Evolutionary conservation across 2,113 vertebrate species (phyloP).

Genomic region (Pionites leucogaster): DNA sequence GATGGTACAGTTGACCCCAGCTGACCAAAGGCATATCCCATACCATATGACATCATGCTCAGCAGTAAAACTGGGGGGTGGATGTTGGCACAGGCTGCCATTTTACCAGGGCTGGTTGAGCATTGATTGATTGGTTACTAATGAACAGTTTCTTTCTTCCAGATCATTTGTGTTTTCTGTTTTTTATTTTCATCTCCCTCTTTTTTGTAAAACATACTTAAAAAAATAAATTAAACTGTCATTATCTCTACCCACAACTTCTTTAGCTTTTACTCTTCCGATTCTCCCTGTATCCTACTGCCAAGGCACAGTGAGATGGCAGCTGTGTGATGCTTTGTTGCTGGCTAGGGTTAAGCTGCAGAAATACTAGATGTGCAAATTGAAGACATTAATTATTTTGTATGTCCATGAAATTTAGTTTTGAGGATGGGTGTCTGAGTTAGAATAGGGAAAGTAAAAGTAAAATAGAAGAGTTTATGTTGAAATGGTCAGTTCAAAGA

Average conservation of each 20-base stretch:
- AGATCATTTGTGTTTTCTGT: too few relatives aligned
- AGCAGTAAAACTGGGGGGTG: background rate
- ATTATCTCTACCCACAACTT: background rate
- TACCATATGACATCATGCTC: fast-evolving
- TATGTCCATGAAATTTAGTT: background rate
- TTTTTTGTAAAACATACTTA: background rate
- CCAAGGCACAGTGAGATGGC: fast-evolving
- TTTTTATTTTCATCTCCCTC: background rate
- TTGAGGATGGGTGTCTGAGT: background rate
- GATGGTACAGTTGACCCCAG: background rate
- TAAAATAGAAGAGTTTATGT: background rate
- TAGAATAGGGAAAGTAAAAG: background rate
- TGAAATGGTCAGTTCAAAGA: background rate
- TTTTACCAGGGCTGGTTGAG: background rate
- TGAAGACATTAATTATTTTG: background rate
- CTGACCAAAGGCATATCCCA: background rate
- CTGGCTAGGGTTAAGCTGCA: fast-evolving
- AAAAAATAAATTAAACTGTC: background rate
- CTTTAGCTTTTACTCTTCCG: background rate
- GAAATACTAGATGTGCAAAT: background rate
- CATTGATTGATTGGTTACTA: background rate
- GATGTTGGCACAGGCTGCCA: background rate
- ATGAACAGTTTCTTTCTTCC: background rate
- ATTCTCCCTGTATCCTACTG: background rate
- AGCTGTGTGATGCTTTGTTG: background rate